Evolutionary conservation across 1,140 invertebrate species (phyloP).

Genomic region (Drosophila busckii): DNA sequence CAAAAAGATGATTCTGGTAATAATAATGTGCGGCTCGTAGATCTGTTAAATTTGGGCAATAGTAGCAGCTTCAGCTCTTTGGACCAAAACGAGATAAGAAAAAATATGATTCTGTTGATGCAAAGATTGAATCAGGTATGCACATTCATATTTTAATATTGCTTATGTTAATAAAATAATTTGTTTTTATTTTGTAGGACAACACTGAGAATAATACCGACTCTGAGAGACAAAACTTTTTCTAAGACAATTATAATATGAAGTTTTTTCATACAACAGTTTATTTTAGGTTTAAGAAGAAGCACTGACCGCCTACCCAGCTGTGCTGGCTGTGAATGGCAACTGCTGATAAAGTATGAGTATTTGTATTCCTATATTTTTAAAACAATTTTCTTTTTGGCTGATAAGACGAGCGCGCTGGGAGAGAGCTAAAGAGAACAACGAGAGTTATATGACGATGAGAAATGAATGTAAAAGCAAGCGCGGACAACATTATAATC

Average conservation of each 20-base stretch:
- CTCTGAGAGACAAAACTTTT: no score
- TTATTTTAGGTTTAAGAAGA: constrained; percentile 31
- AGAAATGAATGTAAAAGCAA: constrained; percentile 13
- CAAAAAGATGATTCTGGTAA: neutral
- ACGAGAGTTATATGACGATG: constrained; percentile 23
- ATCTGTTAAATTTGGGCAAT: constrained; percentile 14
- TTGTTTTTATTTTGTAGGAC: no score
- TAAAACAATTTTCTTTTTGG: constrained; percentile 43
- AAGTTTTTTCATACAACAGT: no score
- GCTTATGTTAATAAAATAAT: no score
- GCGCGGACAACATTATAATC: constrained; percentile 39
- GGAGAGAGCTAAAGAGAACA: constrained; percentile 52
- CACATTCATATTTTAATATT: no score
- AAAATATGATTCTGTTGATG: constrained; percentile 42
- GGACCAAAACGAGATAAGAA: constrained; percentile 27
- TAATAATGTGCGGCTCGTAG: constrained; percentile 5
- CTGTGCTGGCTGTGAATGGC: constrained; percentile 58
- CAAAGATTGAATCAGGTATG: no score
- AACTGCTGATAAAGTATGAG: no score
- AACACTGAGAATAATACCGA: no score
- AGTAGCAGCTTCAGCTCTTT: neutral
- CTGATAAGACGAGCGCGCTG: constrained; percentile 59
- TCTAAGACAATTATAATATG: no score
- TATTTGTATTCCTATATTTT: constrained; percentile 29
- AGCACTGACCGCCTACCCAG: no score